Evolutionary conservation across 2,113 vertebrate species (phyloP).

Genomic region (Rhinichthys klamathensis): DNA sequence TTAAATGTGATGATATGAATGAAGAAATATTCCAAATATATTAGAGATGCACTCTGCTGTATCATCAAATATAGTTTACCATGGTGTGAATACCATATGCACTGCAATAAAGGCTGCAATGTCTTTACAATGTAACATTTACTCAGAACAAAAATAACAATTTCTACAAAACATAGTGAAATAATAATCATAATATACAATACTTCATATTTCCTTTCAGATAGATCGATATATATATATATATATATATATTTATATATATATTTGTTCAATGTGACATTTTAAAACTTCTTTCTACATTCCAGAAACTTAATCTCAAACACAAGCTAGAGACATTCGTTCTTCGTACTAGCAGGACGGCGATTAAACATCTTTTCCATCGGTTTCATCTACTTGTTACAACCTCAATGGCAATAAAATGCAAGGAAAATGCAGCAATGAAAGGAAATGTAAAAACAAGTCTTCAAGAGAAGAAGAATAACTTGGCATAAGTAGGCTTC

Average conservation of each 20-base stretch:
- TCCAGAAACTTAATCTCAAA: conserved; percentile 47
- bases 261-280: conserved; percentile 41
- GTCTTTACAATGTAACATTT: conserved; percentile 59
- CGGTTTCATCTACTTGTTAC: conserved; percentile 7
- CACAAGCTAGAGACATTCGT: conserved; percentile 48
- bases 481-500: conserved; percentile 54
- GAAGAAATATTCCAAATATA: conserved; percentile 52
- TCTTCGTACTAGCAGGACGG: conserved; percentile 28
- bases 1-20: conserved; percentile 38
- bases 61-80: conserved; percentile 41
- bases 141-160: conserved; percentile 65
- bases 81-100: conserved; percentile 36
- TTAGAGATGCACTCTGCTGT: conserved; percentile 25
- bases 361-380: conserved; percentile 31
- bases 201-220: conserved; percentile 49
- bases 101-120: conserved; percentile 63
- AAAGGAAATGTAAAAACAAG: conserved; percentile 36
- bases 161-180: conserved; percentile 64
- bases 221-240: conserved; percentile 52
- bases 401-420: conserved; percentile 33
- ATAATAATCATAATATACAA: conserved; percentile 58
- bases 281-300: conserved; percentile 42
- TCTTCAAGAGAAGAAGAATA: conserved; percentile 34
- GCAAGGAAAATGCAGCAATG: conserved; percentile 46
- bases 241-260: too few species aligned